These are phyloP conservation scores for Catalaphyllia jardinei DNA, from an alignment of 64 coral and sea anemone genomes.

Conservation along the genomic window DNA sequence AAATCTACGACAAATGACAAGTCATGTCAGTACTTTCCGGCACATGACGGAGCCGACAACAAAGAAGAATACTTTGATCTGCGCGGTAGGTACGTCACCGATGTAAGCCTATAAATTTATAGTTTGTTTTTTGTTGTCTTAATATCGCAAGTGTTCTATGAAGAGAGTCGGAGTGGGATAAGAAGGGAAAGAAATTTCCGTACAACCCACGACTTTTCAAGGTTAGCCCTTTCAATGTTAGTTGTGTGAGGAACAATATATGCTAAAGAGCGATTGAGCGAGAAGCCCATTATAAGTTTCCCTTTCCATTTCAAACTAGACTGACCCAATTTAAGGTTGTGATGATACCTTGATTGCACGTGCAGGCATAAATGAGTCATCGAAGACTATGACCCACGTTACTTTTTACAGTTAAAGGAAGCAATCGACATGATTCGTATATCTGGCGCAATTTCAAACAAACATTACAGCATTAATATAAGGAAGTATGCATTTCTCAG, in stretches of 20 bases:
- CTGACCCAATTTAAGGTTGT: too few relatives aligned
- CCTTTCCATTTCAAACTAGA: too few relatives aligned
- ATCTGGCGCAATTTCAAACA: not conserved
- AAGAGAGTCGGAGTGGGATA: not conserved
- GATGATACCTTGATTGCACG: too few relatives aligned
- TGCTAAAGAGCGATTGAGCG: too few relatives aligned
- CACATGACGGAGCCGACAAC: not conserved
- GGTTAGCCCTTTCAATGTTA: not conserved
- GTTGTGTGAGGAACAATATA: too few relatives aligned
- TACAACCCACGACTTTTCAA: not conserved
- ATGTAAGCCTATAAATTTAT: not conserved
- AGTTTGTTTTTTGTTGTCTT: not conserved
- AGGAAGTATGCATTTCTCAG: not conserved
- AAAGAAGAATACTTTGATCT: not conserved
- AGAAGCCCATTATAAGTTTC: too few relatives aligned
- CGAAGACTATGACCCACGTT: not conserved
- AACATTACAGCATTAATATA: not conserved
- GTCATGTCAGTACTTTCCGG: conserved; percentile 6
- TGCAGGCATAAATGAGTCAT: too few relatives aligned
- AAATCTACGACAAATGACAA: not conserved
- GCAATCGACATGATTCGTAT: not conserved
- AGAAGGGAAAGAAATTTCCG: not conserved
- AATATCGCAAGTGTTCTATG: not conserved
- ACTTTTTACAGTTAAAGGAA: not conserved
- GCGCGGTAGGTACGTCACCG: not conserved